phyloP scores from a whole-genome alignment of 1,140 invertebrate species.

The Achroia grisella region DNA sequence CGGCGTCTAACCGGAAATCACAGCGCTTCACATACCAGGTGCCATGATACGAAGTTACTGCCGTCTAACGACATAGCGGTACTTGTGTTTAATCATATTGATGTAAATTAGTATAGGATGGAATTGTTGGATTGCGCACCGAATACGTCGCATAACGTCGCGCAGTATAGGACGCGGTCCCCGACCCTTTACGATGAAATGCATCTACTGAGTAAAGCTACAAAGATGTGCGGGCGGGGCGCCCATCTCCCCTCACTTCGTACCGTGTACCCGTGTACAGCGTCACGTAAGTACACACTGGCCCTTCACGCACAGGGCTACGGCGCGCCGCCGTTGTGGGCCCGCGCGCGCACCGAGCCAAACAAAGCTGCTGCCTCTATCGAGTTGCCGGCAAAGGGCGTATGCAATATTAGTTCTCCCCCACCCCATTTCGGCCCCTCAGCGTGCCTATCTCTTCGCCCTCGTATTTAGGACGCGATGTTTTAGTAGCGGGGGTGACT shows the following conservation, averaged over 20 bases:
- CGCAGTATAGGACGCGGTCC: constrained; percentile 21
- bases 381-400: constrained; percentile 51
- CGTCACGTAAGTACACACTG: constrained; percentile 56
- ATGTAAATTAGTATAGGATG: constrained; percentile 27
- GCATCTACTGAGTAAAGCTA: constrained; percentile 36
- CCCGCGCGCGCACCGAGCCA: constrained; percentile 44
- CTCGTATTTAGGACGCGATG: constrained; percentile 26
- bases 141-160: constrained; percentile 9
- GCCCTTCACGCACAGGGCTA: constrained; percentile 43
- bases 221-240: constrained; percentile 45
- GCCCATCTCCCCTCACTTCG: constrained; percentile 19
- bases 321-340: constrained; percentile 27
- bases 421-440: constrained; percentile 17
- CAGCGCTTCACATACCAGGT: constrained; percentile 20
- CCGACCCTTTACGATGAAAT: constrained; percentile 33
- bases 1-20: constrained; percentile 47
- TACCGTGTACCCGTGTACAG: constrained; percentile 32
- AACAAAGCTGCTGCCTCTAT: constrained; percentile 31
- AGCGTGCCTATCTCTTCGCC: constrained; percentile 17
- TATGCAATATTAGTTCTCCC: constrained; percentile 55
- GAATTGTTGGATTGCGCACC: no score
- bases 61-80: constrained; percentile 18
- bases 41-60: constrained; percentile 17
- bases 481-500: constrained; percentile 20
- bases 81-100: constrained; percentile 19